These are phyloP conservation scores for Neolamprologus sp. DNA, from an alignment of 2,113 vertebrate genomes.

Conservation along the genomic window DNA sequence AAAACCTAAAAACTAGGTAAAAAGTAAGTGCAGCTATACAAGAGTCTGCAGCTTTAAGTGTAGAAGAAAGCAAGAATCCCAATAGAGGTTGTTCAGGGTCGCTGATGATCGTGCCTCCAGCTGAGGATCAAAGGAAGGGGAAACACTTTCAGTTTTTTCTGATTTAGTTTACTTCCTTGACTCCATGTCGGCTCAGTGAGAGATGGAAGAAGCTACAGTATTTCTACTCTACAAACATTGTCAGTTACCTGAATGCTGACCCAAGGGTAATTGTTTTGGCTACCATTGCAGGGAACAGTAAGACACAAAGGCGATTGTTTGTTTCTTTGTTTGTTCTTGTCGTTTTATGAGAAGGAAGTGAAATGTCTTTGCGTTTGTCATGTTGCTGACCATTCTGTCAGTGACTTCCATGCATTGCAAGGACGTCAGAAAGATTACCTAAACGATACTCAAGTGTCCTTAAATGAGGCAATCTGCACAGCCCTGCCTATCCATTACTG, in stretches of 20 bases:
- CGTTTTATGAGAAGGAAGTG: not conserved
- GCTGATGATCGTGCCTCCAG: not conserved
- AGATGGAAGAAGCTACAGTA: not conserved
- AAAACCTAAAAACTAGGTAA: not conserved
- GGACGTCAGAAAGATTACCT: constrained; percentile 25
- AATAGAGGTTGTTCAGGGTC: not conserved
- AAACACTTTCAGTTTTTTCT: not conserved
- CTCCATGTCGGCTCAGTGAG: not conserved
- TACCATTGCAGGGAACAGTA: not conserved
- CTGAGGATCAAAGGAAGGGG: constrained; percentile 12
- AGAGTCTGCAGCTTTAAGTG: not conserved
- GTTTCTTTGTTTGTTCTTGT: not conserved
- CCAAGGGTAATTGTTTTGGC: not conserved
- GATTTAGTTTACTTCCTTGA: not conserved
- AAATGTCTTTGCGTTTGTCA: not conserved
- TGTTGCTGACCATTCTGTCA: not conserved
- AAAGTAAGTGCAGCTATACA: not conserved
- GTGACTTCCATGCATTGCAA: constrained; percentile 2
- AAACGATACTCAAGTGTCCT: constrained; percentile 38
- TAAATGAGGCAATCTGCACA: constrained; percentile 39
- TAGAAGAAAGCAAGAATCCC: not conserved
- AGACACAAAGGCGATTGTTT: not conserved
- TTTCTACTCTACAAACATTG: not conserved
- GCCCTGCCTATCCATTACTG: constrained; percentile 31
- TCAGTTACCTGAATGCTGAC: not conserved